These are phyloP conservation scores for Chloropsis hardwickii DNA, from an alignment of 2,113 vertebrate species.

Conservation along the genomic window DNA sequence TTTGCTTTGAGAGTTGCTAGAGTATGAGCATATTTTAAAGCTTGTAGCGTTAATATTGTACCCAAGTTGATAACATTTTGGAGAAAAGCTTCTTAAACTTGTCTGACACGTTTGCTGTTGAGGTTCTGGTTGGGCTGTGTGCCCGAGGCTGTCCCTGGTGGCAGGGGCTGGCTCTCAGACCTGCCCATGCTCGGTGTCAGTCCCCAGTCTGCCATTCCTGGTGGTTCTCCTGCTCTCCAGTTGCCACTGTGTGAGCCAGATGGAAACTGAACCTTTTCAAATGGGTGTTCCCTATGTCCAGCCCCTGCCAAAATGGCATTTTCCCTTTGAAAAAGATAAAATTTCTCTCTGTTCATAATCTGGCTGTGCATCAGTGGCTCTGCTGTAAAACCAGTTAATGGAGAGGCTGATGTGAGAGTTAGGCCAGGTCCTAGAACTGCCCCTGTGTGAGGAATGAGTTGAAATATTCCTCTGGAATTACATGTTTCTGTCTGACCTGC, in stretches of 20 bases:
- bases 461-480: not conserved
- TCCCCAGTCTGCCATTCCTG: not conserved
- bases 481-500: not conserved
- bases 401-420: not conserved
- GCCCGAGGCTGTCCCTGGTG: not conserved
- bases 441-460: fast-evolving
- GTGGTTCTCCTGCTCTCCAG: not conserved
- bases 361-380: not conserved
- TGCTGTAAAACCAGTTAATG: not conserved
- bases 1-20: not conserved
- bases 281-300: not conserved
- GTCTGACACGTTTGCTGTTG: not conserved
- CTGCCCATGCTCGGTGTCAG: not conserved
- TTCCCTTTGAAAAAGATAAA: not conserved
- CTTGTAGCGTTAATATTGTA: not conserved
- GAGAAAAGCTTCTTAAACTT: not conserved
- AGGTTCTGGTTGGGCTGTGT: not conserved
- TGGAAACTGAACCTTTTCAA: not conserved
- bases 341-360: not conserved
- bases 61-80: not conserved
- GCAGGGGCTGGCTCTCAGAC: not conserved
- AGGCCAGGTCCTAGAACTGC: not conserved
- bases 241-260: not conserved
- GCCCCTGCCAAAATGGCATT: not conserved
- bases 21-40: not conserved